Evolutionary conservation across 2,888 invertebrate genomes (phyloP).

Genomic region (Drosophila nr. perissopoda): DNA sequence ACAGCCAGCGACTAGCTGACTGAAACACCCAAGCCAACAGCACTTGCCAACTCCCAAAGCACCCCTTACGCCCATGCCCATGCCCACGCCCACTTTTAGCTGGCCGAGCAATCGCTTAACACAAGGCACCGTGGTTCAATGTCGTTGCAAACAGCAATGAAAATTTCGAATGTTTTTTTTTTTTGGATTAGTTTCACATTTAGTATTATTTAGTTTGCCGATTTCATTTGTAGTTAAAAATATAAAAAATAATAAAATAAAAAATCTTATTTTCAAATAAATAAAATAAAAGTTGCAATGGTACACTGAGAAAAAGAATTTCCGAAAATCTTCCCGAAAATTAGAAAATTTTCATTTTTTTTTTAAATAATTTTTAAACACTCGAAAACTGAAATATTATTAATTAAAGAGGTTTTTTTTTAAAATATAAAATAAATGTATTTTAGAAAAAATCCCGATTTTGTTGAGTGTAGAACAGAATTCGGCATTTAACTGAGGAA

Average conservation of each 20-base stretch:
- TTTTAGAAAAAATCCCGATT: too few relatives aligned
- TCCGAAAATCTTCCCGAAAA: not conserved
- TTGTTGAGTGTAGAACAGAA: not conserved
- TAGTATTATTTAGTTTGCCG: not conserved
- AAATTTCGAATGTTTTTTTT: not conserved
- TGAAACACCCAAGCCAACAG: conserved; percentile 8
- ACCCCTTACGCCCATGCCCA: not conserved
- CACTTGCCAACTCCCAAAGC: conserved; percentile 1
- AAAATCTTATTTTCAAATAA: not conserved
- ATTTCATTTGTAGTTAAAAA: not conserved
- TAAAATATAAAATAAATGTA: too few relatives aligned
- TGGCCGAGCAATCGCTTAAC: not conserved
- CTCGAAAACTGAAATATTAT: too few relatives aligned
- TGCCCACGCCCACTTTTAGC: not conserved
- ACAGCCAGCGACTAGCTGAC: conserved; percentile 18
- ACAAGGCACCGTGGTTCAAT: conserved; percentile 2
- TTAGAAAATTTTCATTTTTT: not conserved
- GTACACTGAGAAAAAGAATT: not conserved
- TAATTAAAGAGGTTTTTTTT: too few relatives aligned
- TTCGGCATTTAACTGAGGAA: not conserved
- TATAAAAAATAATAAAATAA: not conserved
- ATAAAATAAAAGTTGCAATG: not conserved
- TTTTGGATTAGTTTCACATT: not conserved
- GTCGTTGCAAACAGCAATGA: not conserved
- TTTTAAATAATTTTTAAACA: too few relatives aligned